Evolutionary conservation across 2,888 invertebrate species (phyloP).

Genomic region (Anoplius nigerrimus): DNA sequence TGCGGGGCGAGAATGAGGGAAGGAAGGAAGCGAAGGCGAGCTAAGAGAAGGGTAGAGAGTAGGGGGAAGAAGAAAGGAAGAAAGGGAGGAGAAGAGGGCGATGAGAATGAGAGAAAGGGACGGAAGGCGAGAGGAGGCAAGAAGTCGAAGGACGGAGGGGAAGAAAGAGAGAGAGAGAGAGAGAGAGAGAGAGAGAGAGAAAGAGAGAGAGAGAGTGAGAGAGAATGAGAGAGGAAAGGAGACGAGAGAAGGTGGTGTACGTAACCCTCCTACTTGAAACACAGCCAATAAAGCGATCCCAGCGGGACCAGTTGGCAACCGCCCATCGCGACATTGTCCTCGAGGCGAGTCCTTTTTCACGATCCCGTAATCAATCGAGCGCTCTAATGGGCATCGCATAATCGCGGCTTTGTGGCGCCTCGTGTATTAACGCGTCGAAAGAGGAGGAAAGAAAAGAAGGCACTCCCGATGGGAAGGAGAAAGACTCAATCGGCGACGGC

Average conservation of each 20-base stretch:
- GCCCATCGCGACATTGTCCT: slow-evolving; percentile 72
- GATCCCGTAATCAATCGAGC: slow-evolving; percentile 67
- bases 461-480: not conserved
- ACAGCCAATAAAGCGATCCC: slow-evolving; percentile 60
- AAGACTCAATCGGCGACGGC: not conserved
- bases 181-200: slow-evolving; percentile 5
- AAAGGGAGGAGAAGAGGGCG: not conserved
- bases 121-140: slow-evolving; percentile 26
- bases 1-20: not conserved
- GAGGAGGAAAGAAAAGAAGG: slow-evolving; percentile 38
- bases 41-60: slow-evolving; percentile 25
- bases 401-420: slow-evolving; percentile 61
- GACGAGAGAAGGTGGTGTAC: slow-evolving; percentile 22
- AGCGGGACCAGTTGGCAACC: slow-evolving; percentile 73
- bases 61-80: too few species aligned
- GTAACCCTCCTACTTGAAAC: slow-evolving; percentile 57
- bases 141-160: slow-evolving; percentile 27
- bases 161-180: slow-evolving; percentile 11
- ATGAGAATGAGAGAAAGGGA: not conserved
- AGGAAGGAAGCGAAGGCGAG: slow-evolving; percentile 9
- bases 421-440: slow-evolving; percentile 43
- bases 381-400: slow-evolving; percentile 62
- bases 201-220: slow-evolving; percentile 16
- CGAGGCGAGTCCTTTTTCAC: slow-evolving; percentile 48
- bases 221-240: slow-evolving; percentile 10